phyloP scores from a whole-genome alignment of 2,797 vertebrate species.

The Oophaga sylvatica region DNA sequence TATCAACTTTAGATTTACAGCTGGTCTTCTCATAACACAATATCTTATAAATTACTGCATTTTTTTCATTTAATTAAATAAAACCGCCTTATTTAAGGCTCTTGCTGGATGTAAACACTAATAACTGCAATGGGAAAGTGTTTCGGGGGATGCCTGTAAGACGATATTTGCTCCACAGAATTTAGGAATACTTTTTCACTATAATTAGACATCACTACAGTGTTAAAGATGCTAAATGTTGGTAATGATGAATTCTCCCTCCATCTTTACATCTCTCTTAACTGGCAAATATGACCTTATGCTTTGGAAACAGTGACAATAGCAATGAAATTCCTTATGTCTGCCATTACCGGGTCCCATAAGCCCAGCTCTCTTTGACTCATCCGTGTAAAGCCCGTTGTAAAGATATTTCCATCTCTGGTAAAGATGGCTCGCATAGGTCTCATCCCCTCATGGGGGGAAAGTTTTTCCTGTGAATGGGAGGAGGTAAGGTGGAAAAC shows the following conservation, averaged over 20 bases:
- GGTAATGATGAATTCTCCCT: neutral
- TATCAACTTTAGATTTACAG: no score
- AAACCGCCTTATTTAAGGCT: neutral
- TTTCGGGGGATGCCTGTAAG: neutral
- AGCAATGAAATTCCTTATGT: conserved; percentile 69
- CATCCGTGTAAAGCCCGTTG: conserved; percentile 83
- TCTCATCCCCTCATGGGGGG: conserved; percentile 83
- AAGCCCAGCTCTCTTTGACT: conserved; percentile 83
- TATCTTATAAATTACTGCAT: neutral
- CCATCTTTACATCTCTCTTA: neutral
- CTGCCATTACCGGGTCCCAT: conserved; percentile 82
- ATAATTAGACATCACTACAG: neutral
- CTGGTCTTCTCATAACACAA: neutral
- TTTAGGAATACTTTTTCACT: neutral
- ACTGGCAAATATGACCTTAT: neutral
- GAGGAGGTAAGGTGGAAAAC: conserved; percentile 45
- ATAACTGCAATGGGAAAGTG: neutral
- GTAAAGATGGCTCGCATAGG: conserved; percentile 82
- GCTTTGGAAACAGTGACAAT: conserved; percentile 56
- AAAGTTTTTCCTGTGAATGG: conserved; percentile 76
- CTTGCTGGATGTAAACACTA: neutral
- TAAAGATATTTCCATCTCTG: conserved; percentile 80
- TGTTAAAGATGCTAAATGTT: neutral
- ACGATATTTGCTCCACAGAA: neutral
- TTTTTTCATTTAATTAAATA: neutral